Conservation (phyloP, 2,888 invertebrate species). For the Acleris holmiana region DNA sequence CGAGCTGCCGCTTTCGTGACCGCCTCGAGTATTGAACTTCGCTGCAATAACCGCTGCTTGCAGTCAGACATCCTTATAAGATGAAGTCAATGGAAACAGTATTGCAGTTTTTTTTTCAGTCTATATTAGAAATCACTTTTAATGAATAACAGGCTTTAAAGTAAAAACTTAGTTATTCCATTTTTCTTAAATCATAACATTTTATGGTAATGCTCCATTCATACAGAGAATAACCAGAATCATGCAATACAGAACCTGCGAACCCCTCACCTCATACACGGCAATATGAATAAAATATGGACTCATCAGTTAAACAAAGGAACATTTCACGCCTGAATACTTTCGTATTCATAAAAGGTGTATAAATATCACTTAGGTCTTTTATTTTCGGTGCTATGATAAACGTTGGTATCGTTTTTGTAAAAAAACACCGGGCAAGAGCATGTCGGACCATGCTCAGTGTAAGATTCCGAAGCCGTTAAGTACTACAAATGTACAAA, state of each 20-base stretch:
- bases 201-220: conserved; percentile 12
- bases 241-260: conserved; percentile 46
- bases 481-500: too few species aligned
- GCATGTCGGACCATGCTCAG: too few species aligned
- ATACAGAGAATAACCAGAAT: conserved; percentile 51
- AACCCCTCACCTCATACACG: conserved; percentile 57
- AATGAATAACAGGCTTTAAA: too few species aligned
- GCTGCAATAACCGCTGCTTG: conserved; percentile 22
- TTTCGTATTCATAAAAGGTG: conserved; percentile 53
- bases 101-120: too few species aligned
- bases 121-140: too few species aligned
- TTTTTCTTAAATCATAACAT: neutral
- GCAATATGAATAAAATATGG: conserved; percentile 78
- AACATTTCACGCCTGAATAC: conserved; percentile 63
- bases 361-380: conserved; percentile 58
- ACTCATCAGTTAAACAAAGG: conserved; percentile 76
- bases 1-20: conserved; percentile 65
- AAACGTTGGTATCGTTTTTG: neutral
- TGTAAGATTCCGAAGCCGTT: too few species aligned
- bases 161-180: neutral
- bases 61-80: conserved; percentile 2
- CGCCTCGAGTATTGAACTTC: conserved; percentile 58
- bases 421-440: too few species aligned
- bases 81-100: neutral
- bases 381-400: conserved; percentile 7